phyloP scores from a whole-genome alignment of 2,113 vertebrate species.

The Limnothrissa miodon region DNA sequence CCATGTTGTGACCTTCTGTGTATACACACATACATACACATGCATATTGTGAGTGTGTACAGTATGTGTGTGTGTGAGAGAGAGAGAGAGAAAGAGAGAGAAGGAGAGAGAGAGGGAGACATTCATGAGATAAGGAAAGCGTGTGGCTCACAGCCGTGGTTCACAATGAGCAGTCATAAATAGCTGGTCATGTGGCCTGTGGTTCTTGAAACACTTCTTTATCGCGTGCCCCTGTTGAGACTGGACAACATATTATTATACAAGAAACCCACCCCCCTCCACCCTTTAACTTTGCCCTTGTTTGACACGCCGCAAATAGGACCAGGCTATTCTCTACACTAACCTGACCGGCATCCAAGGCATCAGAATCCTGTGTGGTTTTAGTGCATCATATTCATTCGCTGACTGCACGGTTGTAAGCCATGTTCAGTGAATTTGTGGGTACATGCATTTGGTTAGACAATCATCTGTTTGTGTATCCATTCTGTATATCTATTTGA shows the following conservation, averaged over 20 bases:
- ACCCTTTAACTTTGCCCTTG: background rate
- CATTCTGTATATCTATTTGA: too few relatives aligned
- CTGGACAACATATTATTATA: background rate
- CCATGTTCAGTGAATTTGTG: too few relatives aligned
- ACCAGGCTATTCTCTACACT: background rate
- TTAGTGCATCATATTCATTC: background rate
- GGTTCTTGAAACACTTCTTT: background rate
- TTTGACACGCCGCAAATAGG: background rate
- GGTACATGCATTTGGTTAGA: too few relatives aligned
- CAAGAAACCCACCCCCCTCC: background rate
- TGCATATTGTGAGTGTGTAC: slow-evolving; percentile 17
- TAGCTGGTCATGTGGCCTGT: background rate
- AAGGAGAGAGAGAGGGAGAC: background rate
- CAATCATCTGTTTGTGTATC: too few relatives aligned
- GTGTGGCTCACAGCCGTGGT: background rate
- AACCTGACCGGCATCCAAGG: background rate
- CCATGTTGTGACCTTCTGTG: slow-evolving; percentile 21
- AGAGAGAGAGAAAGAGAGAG: background rate
- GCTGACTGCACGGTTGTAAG: too few relatives aligned
- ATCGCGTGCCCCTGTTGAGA: background rate
- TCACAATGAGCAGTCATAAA: background rate
- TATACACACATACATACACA: too few relatives aligned
- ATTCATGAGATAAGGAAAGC: background rate
- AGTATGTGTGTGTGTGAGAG: background rate
- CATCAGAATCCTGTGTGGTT: background rate